A percentile compares a stretch with the other conserved stretches of the same genome.
phyloP scores from a whole-genome alignment of 2,797 vertebrate genomes.

The Tokudaia muenninki region DNA sequence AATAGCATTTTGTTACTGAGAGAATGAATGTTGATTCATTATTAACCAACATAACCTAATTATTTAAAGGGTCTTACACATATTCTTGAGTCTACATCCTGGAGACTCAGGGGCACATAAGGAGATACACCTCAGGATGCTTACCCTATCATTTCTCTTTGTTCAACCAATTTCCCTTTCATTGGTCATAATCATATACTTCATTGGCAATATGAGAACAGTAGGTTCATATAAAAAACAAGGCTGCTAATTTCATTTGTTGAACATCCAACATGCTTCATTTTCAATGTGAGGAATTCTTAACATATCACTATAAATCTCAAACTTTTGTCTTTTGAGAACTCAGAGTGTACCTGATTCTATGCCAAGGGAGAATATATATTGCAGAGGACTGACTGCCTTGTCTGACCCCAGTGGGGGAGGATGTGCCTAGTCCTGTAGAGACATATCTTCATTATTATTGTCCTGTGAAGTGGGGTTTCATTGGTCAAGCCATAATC shows the following conservation, averaged over 20 bases:
- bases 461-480: slow-evolving; percentile 53
- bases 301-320: neutral
- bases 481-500: slow-evolving; percentile 68
- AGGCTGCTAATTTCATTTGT: neutral
- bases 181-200: neutral
- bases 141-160: neutral
- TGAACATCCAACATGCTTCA: neutral
- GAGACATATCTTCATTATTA: slow-evolving; percentile 44
- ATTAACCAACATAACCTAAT: neutral
- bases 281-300: neutral
- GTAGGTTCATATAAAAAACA: neutral
- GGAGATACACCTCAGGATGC: neutral
- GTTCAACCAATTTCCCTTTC: slow-evolving; percentile 4
- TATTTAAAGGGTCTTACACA: neutral
- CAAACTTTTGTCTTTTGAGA: slow-evolving; percentile 2
- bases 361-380: neutral
- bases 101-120: neutral
- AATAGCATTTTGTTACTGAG: slow-evolving; percentile 15
- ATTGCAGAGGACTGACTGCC: neutral
- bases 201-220: neutral
- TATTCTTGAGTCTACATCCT: neutral
- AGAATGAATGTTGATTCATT: neutral
- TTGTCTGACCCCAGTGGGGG: neutral
- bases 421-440: neutral
- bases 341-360: neutral